These are phyloP conservation scores for Morinoia aosen DNA, from an alignment of 2,888 invertebrate species.

Conservation along the genomic window DNA sequence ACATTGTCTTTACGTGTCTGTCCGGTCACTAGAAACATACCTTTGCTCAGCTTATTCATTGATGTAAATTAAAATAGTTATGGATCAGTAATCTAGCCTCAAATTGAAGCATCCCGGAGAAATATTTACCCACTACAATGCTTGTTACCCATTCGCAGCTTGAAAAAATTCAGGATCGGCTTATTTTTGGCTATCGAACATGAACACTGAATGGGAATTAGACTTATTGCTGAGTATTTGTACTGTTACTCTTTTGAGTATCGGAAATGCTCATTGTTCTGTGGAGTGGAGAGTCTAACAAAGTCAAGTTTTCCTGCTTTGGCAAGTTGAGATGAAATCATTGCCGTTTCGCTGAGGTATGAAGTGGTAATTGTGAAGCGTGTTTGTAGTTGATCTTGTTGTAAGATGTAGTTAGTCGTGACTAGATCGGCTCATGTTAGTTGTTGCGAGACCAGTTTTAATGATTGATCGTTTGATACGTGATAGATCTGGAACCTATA, in stretches of 20 bases:
- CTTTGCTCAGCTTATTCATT: not conserved
- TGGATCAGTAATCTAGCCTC: not conserved
- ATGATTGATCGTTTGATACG: not conserved
- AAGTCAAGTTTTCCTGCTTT: not conserved
- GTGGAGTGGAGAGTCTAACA: not conserved
- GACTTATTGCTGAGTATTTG: not conserved
- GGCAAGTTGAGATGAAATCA: not conserved
- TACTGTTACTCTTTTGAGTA: not conserved
- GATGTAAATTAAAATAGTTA: not conserved
- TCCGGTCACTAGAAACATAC: not conserved
- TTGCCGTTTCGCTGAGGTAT: not conserved
- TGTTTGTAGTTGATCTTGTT: not conserved
- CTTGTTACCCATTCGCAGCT: not conserved
- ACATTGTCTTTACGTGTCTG: not conserved
- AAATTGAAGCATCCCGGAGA: not conserved
- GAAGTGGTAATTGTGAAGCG: not conserved
- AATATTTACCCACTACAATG: not conserved
- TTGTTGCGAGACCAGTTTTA: not conserved
- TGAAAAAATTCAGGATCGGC: not conserved
- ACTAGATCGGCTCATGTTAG: not conserved
- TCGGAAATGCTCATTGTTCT: not conserved
- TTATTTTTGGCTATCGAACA: not conserved
- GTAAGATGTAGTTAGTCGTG: not conserved
- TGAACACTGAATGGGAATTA: not conserved
- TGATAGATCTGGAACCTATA: not conserved